A percentile compares a stretch with the other conserved stretches of the same genome.
These are phyloP conservation scores for Esox lucius DNA, from an alignment of 2,797 vertebrate genomes.

Conservation along the genomic window DNA sequence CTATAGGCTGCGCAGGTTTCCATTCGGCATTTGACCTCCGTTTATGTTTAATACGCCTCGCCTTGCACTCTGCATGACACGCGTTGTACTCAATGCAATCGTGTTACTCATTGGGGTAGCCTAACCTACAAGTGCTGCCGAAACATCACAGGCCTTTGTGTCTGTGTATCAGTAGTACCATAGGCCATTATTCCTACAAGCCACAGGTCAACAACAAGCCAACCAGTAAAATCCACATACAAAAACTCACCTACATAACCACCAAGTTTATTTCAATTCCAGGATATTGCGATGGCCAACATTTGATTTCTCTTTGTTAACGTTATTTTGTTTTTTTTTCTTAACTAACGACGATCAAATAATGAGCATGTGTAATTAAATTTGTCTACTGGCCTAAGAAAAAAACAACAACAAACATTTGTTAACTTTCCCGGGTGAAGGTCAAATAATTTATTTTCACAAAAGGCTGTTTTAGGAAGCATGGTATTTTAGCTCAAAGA, in stretches of 20 bases:
- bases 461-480: background rate
- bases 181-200: slow-evolving; percentile 3
- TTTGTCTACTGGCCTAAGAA: background rate
- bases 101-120: background rate
- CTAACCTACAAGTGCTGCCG: slow-evolving; percentile 33
- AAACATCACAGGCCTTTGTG: slow-evolving; percentile 67
- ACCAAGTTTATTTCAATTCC: background rate
- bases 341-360: no score
- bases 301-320: background rate
- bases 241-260: background rate
- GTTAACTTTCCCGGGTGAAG: background rate
- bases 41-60: slow-evolving; percentile 45
- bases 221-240: slow-evolving; percentile 38
- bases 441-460: no score
- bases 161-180: slow-evolving; percentile 46
- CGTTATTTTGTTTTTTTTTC: background rate
- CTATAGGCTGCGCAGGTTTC: background rate
- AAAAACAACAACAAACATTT: background rate
- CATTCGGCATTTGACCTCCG: slow-evolving; percentile 54
- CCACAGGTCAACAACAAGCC: slow-evolving; percentile 39
- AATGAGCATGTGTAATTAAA: no score
- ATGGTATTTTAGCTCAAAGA: background rate
- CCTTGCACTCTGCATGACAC: slow-evolving; percentile 48
- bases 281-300: background rate
- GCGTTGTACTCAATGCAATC: slow-evolving; percentile 21